Evolutionary conservation across 2,113 vertebrate species (phyloP).

Genomic region (Chiloscyllium plagiosum): DNA sequence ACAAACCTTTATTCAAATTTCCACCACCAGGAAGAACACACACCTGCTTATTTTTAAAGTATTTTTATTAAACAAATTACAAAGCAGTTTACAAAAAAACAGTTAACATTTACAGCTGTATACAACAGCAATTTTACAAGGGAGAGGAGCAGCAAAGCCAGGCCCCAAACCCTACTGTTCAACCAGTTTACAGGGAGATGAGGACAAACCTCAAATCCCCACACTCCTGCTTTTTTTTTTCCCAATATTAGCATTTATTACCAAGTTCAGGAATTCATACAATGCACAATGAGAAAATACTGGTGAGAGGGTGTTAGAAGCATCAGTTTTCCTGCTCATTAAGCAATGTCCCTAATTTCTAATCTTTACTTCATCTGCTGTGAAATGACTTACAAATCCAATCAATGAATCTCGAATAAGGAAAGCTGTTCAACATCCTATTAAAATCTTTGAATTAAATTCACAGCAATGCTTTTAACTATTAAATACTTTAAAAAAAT

Average conservation of each 20-base stretch:
- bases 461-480: conserved; percentile 60
- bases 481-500: conserved; percentile 64
- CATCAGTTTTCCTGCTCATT: conserved; percentile 49
- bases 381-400: conserved; percentile 53
- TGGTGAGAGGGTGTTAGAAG: conserved; percentile 59
- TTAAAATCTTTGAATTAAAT: conserved; percentile 42
- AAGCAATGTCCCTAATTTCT: conserved; percentile 58
- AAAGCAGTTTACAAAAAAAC: too few relatives aligned
- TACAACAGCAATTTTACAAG: too few relatives aligned
- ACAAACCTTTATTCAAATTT: too few relatives aligned
- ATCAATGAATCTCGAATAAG: conserved; percentile 45
- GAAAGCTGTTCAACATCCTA: conserved; percentile 43
- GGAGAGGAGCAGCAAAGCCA: too few relatives aligned
- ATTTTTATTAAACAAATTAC: too few relatives aligned
- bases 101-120: too few relatives aligned
- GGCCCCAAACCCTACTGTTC: too few relatives aligned
- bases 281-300: conserved; percentile 52
- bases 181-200: too few relatives aligned
- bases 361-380: conserved; percentile 51
- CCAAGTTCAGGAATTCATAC: conserved; percentile 50
- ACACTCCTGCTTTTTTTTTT: too few relatives aligned
- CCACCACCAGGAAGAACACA: too few relatives aligned
- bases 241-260: conserved; percentile 52
- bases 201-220: too few relatives aligned
- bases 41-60: too few relatives aligned